A percentile compares a stretch with the other conserved stretches of the same genome.
These are phyloP conservation scores for Megastigmus dorsalis DNA, from an alignment of 2,888 invertebrate species.

Conservation along the genomic window DNA sequence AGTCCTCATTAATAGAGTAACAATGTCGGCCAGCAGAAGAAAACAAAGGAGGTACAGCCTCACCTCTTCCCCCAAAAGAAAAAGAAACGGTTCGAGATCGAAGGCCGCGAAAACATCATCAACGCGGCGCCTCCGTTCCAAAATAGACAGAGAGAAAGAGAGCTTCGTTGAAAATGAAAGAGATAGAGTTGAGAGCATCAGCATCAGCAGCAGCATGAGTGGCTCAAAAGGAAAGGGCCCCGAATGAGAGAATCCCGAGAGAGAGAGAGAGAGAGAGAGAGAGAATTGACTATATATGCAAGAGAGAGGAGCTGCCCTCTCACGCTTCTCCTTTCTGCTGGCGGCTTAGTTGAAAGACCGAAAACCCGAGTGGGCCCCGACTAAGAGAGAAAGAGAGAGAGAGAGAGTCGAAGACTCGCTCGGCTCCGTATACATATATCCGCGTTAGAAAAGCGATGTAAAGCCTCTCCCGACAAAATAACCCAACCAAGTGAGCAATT, in stretches of 20 bases:
- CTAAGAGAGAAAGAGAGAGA: no score
- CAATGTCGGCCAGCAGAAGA: slow-evolving; percentile 24
- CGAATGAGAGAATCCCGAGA: slow-evolving; percentile 7
- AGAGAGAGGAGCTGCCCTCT: slow-evolving; percentile 22
- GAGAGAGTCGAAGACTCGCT: no score
- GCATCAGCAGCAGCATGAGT: no score
- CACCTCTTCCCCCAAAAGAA: no score
- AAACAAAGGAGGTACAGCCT: neutral
- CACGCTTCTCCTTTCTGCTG: slow-evolving; percentile 58
- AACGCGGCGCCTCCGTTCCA: slow-evolving; percentile 11
- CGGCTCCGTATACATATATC: no score
- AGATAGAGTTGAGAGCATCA: neutral
- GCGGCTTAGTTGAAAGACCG: slow-evolving; percentile 65
- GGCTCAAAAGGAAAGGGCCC: neutral
- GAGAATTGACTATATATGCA: no score
- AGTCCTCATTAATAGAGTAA: slow-evolving; percentile 52
- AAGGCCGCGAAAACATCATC: slow-evolving; percentile 40
- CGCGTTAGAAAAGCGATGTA: no score
- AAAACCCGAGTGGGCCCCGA: slow-evolving; percentile 62
- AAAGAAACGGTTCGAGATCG: neutral
- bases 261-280: neutral
- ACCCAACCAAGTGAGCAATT: no score
- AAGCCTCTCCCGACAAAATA: no score
- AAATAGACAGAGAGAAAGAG: neutral
- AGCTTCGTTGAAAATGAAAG: neutral